Evolutionary conservation across 2,113 vertebrate species (phyloP), one percentile per base, ranked within the genome.

Genomic region (Alligator sinensis): DNA sequence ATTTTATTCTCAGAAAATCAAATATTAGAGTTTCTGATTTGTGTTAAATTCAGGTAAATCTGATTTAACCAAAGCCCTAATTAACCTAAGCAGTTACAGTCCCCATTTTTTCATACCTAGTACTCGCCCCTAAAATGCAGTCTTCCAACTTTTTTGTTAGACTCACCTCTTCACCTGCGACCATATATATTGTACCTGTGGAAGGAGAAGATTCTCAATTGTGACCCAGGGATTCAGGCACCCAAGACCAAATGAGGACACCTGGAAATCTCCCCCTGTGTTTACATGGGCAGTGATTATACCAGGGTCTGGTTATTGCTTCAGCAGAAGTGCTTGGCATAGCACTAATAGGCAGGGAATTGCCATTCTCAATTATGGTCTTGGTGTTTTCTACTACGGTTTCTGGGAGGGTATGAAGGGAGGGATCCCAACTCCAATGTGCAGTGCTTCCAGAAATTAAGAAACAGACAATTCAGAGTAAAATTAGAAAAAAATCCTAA

Each of bases 61-160:
- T 21, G 30, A 19, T 34, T 70, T 34, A 22, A 17, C 30, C 34
- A 14, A 47, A 47, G 19, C 70, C 17, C 70, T 72, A 11, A 13
- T 47, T 38, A 72, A 47, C 24, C 34, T 38, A 72, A 38, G 34
- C 19, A 30, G 19, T 38, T 72, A 60, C 14, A 15, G 15, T 54
- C 27, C 78, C 34, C 58, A 86, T 18, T 60, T 77, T 87, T 87
- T 94, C 77, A 87, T 91, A 81, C 68, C 64, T 84, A 91, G 80
- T 62, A 47, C 84, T 83, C 87, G 80, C 14, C 30, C 81, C 82
- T 92, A 9, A 8, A 89, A 62, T 16, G 85, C 87, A 64, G 85
- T 86, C 92, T 92, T 94, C 90, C 91, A 93, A 55, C 89, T 88
- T 91, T 90, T 63, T 90, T 88, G 25, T 81, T 11, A 59, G 28